Evolutionary conservation across 2,113 vertebrate genomes (phyloP).

Genomic region (Pluvialis apricaria): DNA sequence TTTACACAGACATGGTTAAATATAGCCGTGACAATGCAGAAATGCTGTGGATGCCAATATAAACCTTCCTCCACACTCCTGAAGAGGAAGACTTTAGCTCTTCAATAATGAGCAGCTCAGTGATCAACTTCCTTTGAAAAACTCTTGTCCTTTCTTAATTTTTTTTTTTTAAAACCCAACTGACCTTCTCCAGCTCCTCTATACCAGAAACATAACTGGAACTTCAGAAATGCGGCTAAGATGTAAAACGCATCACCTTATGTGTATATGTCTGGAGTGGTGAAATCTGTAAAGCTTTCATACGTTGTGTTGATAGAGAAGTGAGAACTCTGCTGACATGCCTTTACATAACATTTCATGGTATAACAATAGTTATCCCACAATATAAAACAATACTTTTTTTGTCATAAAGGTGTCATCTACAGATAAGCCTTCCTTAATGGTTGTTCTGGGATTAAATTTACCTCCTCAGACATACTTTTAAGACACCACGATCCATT

Average conservation of each 20-base stretch:
- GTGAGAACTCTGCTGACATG: neutral
- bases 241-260: neutral
- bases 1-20: neutral
- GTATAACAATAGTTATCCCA: neutral
- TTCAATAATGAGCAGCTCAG: neutral
- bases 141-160: neutral
- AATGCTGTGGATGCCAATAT: neutral
- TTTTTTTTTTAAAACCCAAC: neutral
- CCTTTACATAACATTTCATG: neutral
- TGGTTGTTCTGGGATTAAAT: neutral
- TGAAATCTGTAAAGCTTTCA: neutral
- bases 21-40: neutral
- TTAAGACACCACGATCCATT: neutral
- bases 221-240: neutral
- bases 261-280: neutral
- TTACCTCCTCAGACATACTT: neutral
- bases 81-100: neutral
- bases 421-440: neutral
- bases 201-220: neutral
- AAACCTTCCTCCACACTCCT: neutral
- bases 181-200: neutral
- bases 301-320: rapidly evolving
- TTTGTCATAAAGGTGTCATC: neutral
- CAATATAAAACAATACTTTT: neutral
- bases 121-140: neutral